Evolutionary conservation across 2,797 vertebrate genomes (phyloP).

Genomic region (Hyperoplus lanceolatus): DNA sequence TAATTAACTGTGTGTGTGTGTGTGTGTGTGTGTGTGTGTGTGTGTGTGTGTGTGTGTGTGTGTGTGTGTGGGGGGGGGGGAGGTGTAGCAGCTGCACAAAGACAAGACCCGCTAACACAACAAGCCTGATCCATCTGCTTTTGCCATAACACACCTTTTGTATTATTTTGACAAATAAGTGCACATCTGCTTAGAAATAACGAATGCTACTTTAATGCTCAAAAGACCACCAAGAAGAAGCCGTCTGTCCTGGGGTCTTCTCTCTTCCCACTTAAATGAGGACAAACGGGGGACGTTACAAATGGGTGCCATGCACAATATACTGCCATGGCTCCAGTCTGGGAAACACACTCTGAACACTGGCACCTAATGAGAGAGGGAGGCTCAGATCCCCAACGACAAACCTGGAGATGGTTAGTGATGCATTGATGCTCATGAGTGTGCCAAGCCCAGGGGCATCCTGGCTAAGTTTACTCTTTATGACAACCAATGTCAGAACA

Average conservation of each 20-base stretch:
- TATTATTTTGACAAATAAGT: constrained; percentile 83
- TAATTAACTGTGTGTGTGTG: constrained; percentile 79
- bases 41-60: no score
- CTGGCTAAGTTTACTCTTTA: constrained; percentile 53
- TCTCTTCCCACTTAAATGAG: constrained; percentile 79
- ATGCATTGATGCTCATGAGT: constrained; percentile 79
- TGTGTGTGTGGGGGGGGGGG: no score
- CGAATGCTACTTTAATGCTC: constrained; percentile 76
- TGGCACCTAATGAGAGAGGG: constrained; percentile 74
- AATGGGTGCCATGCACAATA: constrained; percentile 53
- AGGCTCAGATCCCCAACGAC: constrained; percentile 68
- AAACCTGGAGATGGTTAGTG: constrained; percentile 72
- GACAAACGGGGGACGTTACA: constrained; percentile 73
- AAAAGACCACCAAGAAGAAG: constrained; percentile 68
- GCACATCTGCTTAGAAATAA: constrained; percentile 79
- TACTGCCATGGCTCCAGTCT: constrained; percentile 57
- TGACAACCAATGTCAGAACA: constrained; percentile 56
- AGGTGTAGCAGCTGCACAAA: constrained; percentile 78
- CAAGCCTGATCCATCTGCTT: constrained; percentile 76
- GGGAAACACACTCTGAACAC: constrained; percentile 71
- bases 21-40: no score
- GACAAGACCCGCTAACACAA: constrained; percentile 69
- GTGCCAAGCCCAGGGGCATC: constrained; percentile 63
- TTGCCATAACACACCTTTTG: constrained; percentile 74
- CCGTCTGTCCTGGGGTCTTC: constrained; percentile 52